A percentile compares a stretch with the other conserved stretches of the same genome.
These are phyloP conservation scores for Euphonia xanthogaster DNA, from an alignment of 2,797 vertebrate species.

Conservation along the genomic window DNA sequence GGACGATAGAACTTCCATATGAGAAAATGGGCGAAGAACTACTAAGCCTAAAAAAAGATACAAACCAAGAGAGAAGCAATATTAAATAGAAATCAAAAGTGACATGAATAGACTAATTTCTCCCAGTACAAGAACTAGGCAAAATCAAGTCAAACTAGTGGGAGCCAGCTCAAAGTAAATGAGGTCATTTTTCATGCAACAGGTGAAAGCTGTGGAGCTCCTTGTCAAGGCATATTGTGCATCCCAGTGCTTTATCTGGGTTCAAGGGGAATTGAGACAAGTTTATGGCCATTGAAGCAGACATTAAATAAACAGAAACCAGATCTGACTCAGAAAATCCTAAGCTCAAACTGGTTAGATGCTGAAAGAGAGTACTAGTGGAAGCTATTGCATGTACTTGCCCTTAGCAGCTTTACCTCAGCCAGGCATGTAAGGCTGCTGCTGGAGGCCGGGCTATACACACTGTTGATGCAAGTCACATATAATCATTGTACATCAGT, in stretches of 20 bases:
- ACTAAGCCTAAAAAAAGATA: neutral
- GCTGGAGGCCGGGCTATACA: neutral
- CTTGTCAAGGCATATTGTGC: neutral
- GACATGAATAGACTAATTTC: neutral
- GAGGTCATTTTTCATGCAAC: neutral
- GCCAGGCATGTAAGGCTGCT: neutral
- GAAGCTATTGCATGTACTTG: conserved; percentile 1
- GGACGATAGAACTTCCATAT: neutral
- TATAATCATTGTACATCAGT: neutral
- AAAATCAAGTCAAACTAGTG: conserved; percentile 5
- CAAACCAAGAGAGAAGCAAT: neutral
- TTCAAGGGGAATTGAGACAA: neutral
- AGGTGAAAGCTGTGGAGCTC: neutral
- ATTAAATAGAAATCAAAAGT: conserved; percentile 16
- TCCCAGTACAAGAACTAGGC: neutral
- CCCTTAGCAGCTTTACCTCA: conserved; percentile 1
- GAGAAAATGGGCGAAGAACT: neutral
- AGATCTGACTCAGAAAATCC: neutral
- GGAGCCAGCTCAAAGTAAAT: neutral
- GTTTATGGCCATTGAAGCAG: conserved; percentile 24
- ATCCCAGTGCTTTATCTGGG: neutral
- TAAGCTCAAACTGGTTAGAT: neutral
- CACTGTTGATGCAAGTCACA: neutral
- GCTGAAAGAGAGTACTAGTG: conserved; percentile 20
- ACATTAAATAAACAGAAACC: conserved; percentile 47